These are phyloP conservation scores for Lanius ludovicianus DNA, from an alignment of 2,113 vertebrate genomes.

Conservation along the genomic window DNA sequence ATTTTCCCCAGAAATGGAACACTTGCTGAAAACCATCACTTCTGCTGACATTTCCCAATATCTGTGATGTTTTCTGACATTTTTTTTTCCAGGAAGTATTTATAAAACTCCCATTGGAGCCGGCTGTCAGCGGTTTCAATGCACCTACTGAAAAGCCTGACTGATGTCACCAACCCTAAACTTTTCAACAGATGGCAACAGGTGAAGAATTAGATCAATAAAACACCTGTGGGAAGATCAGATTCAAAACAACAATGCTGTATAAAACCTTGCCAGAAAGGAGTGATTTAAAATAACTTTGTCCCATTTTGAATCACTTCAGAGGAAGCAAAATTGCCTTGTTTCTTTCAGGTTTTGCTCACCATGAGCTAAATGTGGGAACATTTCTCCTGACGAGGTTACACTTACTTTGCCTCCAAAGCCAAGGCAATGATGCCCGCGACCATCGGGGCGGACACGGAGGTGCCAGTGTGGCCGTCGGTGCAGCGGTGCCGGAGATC, in stretches of 20 bases:
- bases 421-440: conserved; percentile 80
- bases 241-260: background rate
- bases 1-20: background rate
- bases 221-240: conserved; percentile 13
- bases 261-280: background rate
- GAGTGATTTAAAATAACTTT: background rate
- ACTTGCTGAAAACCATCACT: background rate
- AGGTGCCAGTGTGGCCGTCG: conserved; percentile 79
- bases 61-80: background rate
- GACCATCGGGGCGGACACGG: conserved; percentile 81
- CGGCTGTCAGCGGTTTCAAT: background rate
- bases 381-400: background rate
- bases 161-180: background rate
- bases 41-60: background rate
- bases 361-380: background rate
- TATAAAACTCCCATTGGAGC: background rate
- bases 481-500: conserved; percentile 81
- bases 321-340: background rate
- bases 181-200: background rate
- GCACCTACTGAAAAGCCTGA: background rate
- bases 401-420: conserved; percentile 81
- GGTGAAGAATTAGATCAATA: conserved; percentile 30
- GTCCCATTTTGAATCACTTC: background rate
- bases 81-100: background rate
- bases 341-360: background rate